These are phyloP conservation scores for Microctonus brassicae DNA, from an alignment of 2,888 invertebrate species.

Conservation along the genomic window DNA sequence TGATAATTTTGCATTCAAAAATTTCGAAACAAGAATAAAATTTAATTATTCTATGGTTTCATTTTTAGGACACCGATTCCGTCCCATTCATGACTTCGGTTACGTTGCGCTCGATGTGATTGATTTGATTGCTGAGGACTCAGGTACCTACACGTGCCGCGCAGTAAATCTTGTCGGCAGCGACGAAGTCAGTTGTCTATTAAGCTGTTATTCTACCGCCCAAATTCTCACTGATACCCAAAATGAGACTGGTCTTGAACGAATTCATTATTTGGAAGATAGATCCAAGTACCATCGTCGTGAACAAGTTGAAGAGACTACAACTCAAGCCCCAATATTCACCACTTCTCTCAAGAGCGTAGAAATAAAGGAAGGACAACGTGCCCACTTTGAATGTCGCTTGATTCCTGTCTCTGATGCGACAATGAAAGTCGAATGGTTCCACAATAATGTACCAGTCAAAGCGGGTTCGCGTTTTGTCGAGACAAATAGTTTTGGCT, in stretches of 20 bases:
- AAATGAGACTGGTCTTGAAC: slow-evolving; percentile 89
- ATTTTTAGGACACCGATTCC: slow-evolving; percentile 85
- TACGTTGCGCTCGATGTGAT: slow-evolving; percentile 97
- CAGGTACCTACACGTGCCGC: slow-evolving; percentile 92
- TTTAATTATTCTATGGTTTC: slow-evolving; percentile 17
- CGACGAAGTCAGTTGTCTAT: slow-evolving; percentile 84
- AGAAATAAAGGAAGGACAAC: slow-evolving; percentile 93
- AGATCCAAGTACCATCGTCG: slow-evolving; percentile 82
- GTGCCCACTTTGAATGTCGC: slow-evolving; percentile 94
- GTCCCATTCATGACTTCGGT: slow-evolving; percentile 98
- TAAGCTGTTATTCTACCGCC: slow-evolving; percentile 81
- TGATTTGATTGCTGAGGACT: slow-evolving; percentile 96
- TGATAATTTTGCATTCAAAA: slow-evolving; percentile 3
- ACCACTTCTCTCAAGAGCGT: slow-evolving; percentile 92
- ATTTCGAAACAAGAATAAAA: background rate
- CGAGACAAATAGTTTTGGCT: slow-evolving; percentile 97
- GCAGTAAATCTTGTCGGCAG: slow-evolving; percentile 92
- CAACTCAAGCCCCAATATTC: slow-evolving; percentile 92
- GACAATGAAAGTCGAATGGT: slow-evolving; percentile 96
- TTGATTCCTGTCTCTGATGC: slow-evolving; percentile 94
- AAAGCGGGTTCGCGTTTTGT: slow-evolving; percentile 96
- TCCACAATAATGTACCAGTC: slow-evolving; percentile 89
- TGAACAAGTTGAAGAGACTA: slow-evolving; percentile 84
- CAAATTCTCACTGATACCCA: slow-evolving; percentile 88
- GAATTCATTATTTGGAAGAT: slow-evolving; percentile 92